Percentiles rank a stretch among this genome's conserved stretches.
phyloP scores from a whole-genome alignment of 2,888 invertebrate genomes.

The Oligia strigilis region DNA sequence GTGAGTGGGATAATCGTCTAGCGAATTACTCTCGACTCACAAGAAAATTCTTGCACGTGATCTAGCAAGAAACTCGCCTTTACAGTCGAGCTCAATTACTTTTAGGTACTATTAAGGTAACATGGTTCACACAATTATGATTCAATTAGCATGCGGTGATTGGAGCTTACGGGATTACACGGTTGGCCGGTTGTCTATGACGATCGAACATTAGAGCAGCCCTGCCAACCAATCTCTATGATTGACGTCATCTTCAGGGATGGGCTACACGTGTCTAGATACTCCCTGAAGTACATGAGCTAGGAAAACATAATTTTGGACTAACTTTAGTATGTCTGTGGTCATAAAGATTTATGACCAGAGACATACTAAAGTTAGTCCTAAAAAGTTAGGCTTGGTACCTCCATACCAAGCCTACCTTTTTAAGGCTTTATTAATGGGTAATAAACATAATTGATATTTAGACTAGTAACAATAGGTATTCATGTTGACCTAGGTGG shows the following conservation, averaged over 20 bases:
- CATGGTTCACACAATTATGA: constrained; percentile 15
- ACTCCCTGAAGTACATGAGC: constrained; percentile 7
- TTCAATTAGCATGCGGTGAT: constrained; percentile 25
- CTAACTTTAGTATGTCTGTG: not conserved
- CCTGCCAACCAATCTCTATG: constrained; percentile 23
- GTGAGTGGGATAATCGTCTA: not conserved
- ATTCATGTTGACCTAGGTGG: not conserved
- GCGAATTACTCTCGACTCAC: no score
- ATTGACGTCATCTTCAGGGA: constrained; percentile 25
- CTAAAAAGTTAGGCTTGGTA: no score
- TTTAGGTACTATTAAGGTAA: not conserved
- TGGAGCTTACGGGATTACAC: constrained; percentile 34
- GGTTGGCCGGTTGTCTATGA: not conserved
- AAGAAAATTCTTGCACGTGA: not conserved
- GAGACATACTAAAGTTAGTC: no score
- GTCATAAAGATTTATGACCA: constrained; percentile 5
- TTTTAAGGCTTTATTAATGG: constrained; percentile 20
- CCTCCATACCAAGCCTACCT: not conserved
- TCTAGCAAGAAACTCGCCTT: not conserved
- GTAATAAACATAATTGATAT: constrained; percentile 15
- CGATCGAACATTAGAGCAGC: constrained; percentile 31
- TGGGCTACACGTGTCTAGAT: not conserved
- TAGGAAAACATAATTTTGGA: not conserved
- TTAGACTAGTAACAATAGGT: not conserved
- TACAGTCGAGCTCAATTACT: not conserved